Evolutionary conservation across 2,797 vertebrate species (phyloP).

Genomic region (Leptoclinus maculatus): DNA sequence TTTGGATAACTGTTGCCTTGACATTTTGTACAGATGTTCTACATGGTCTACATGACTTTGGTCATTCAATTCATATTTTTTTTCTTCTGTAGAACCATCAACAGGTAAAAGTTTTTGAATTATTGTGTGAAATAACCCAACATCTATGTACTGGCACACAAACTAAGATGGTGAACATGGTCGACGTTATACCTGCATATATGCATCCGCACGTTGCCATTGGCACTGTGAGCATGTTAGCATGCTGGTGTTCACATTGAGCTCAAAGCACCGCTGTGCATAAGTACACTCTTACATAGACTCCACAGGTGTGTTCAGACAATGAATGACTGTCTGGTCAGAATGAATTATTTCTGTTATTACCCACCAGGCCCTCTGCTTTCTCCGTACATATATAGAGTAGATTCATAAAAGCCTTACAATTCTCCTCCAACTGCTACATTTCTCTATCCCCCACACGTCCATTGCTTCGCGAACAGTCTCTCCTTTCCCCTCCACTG

Average conservation of each 20-base stretch:
- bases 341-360: background rate
- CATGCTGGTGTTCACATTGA: background rate
- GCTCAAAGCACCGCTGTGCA: background rate
- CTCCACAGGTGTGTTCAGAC: conserved; percentile 8
- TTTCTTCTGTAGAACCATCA: background rate
- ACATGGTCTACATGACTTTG: background rate
- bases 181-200: background rate
- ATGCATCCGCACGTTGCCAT: background rate
- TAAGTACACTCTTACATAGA: background rate
- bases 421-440: background rate
- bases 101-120: background rate
- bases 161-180: background rate
- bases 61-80: background rate
- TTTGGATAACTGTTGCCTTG: no score
- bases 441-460: background rate
- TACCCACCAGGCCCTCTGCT: background rate
- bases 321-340: no score
- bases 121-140: background rate
- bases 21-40: background rate
- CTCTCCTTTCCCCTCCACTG: conserved; percentile 9
- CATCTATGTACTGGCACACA: background rate
- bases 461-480: background rate
- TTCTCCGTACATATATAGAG: background rate
- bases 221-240: background rate
- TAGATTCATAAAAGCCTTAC: background rate